Base-by-base conservation (phyloP, 2,888 invertebrate species). In the Hyles lineata region DNA sequence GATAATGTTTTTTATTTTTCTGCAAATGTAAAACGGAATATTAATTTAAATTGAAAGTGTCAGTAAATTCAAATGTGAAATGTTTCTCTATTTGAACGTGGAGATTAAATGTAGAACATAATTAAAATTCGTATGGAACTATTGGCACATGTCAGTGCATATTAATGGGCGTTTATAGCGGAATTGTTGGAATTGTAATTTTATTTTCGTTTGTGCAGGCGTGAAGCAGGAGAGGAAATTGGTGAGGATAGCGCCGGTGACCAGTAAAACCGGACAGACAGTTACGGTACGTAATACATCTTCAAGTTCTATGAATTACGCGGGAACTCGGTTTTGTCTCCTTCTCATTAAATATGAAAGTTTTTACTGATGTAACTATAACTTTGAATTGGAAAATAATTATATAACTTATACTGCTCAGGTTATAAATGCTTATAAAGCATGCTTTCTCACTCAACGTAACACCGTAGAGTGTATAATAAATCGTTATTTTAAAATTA, bases 231-330 rank as follows among this genome's bases (percentile, higher is more conserved):
- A 86, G 74, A 92, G 90, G 76, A 92, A 90, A 78, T 80, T 94
- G 71, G 90, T 94, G 78, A 82, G 90, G 80, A 90, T 94, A 83
- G 92, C 93, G 58, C 92, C 93, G 1, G 79, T 89, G 7, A 76
- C 81, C 32, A 75, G 83, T 70, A 89, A 90, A 80, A 61, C 82
- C 23, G 71, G 80, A 60, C 77, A 82, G 72, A 55, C 83, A n/a
- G 74, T 77, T 1, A 77, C 85, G 79, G 93, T 93, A 80, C 88
- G 92, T 15, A 43, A 50, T 11, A 3, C 15, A 32, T 19, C 7
- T n/a, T 62, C 9, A 43, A 5, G n/a, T 15, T 25, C 6, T 5
- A n/a, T n/a, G 19, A n/a, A 7, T 55, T 7, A n/a, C n/a, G 55
- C 7, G n/a, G 55, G 55, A 55, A 17, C n/a, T 55, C 7, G 6